phyloP scores from a whole-genome alignment of 1,140 invertebrate species.

The Octopus sinensis region DNA sequence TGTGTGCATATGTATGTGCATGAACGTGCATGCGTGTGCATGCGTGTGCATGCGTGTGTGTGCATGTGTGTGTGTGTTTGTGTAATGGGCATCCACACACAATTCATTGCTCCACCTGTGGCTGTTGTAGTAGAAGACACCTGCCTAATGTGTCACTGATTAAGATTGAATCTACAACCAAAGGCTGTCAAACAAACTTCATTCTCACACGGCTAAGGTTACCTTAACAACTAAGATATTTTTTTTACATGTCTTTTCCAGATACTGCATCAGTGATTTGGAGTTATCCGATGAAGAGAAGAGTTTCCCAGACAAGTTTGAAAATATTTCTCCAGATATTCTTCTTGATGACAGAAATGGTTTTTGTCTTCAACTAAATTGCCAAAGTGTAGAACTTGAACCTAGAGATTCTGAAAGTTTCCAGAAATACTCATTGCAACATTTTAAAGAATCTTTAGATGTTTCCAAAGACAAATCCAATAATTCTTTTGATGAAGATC shows the following conservation, averaged over 20 bases:
- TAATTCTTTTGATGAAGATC: too few species aligned
- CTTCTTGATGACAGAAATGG: too few species aligned
- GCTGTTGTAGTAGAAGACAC: not conserved
- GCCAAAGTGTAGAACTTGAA: too few species aligned
- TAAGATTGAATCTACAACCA: not conserved
- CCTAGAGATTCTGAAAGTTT: too few species aligned
- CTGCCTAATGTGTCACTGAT: not conserved
- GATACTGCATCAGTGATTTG: not conserved
- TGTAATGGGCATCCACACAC: not conserved
- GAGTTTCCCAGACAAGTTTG: not conserved
- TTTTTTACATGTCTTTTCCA: not conserved
- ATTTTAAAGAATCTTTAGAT: too few species aligned
- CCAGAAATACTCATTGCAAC: too few species aligned
- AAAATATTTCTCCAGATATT: too few species aligned
- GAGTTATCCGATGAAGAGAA: not conserved
- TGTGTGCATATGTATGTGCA: too few species aligned
- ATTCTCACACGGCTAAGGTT: not conserved
- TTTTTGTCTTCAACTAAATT: too few species aligned
- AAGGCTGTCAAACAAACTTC: not conserved
- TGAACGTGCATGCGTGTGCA: too few species aligned
- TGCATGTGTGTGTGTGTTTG: not conserved
- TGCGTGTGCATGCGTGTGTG: not conserved
- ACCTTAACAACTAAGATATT: not conserved
- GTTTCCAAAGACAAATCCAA: too few species aligned
- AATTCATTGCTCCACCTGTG: not conserved